Conservation (phyloP, 2,888 invertebrate genomes). For the Eilema griseolum region DNA sequence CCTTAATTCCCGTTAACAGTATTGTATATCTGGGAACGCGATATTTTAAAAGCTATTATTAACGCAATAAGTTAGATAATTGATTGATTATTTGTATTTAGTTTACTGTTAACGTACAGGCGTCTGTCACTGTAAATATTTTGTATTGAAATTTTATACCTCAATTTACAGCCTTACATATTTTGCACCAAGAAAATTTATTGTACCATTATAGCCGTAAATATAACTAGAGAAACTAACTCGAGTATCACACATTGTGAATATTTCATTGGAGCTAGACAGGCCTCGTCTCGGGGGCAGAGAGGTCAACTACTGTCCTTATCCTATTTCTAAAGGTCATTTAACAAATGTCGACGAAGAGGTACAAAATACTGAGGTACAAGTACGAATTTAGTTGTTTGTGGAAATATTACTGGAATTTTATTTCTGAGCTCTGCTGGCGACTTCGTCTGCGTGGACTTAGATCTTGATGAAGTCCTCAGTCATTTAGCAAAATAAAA, state of each 20-base stretch:
- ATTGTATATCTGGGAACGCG: too few species aligned
- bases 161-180: background rate
- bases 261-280: slow-evolving; percentile 56
- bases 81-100: too few species aligned
- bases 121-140: too few species aligned
- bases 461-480: too few species aligned
- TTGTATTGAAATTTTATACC: too few species aligned
- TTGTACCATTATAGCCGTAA: background rate
- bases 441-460: too few species aligned
- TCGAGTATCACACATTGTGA: slow-evolving; percentile 33
- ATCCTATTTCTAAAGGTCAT: slow-evolving; percentile 62
- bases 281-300: slow-evolving; percentile 42
- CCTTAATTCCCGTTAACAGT: too few species aligned
- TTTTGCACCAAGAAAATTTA: background rate
- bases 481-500: too few species aligned
- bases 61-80: too few species aligned
- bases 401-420: background rate
- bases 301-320: slow-evolving; percentile 61
- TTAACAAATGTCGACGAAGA: slow-evolving; percentile 55
- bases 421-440: background rate
- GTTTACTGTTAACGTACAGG: too few species aligned
- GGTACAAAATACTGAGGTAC: slow-evolving; percentile 40
- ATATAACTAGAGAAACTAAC: background rate
- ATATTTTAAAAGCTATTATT: too few species aligned
- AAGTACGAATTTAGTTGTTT: slow-evolving; percentile 14